Percentiles rank a stretch among this genome's conserved stretches.
Conservation (phyloP, 2,888 invertebrate genomes). For the Sarcophaga carnaria region DNA sequence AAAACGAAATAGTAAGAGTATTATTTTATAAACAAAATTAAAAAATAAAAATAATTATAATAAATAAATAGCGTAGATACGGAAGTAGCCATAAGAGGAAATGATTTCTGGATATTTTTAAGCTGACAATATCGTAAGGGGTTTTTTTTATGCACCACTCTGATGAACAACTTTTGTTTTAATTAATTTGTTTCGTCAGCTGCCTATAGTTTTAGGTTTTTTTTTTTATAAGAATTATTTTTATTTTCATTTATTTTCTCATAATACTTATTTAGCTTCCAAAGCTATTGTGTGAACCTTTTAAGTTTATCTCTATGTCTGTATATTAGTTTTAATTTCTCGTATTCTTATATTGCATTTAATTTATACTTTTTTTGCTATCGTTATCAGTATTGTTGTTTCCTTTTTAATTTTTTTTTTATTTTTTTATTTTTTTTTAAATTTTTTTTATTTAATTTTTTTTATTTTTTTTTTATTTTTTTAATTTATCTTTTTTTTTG, state of each 20-base stretch:
- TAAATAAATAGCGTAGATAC: constrained; percentile 16
- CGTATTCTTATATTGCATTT: background rate
- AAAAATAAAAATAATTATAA: background rate
- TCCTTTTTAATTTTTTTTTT: background rate
- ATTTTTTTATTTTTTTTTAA: background rate
- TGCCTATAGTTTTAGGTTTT: constrained; percentile 37
- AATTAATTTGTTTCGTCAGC: constrained; percentile 27
- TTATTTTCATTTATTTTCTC: constrained; percentile 8
- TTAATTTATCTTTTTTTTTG: constrained; percentile 3
- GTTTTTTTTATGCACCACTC: background rate
- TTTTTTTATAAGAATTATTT: constrained; percentile 32
- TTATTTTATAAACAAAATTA: constrained; percentile 52
- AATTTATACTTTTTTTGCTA: background rate
- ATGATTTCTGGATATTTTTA: background rate
- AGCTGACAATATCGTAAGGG: background rate
- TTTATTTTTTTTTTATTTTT: background rate
- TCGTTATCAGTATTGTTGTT: constrained; percentile 17
- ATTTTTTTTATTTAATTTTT: background rate
- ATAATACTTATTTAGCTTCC: constrained; percentile 49
- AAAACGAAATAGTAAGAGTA: constrained; percentile 27
- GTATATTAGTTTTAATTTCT: constrained; percentile 29
- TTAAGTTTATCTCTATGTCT: constrained; percentile 8
- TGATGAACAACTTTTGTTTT: background rate
- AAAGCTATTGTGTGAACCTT: constrained; percentile 42
- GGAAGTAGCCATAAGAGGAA: background rate